Conservation (phyloP, 2,113 vertebrate species). For the Ammodytes marinus region DNA sequence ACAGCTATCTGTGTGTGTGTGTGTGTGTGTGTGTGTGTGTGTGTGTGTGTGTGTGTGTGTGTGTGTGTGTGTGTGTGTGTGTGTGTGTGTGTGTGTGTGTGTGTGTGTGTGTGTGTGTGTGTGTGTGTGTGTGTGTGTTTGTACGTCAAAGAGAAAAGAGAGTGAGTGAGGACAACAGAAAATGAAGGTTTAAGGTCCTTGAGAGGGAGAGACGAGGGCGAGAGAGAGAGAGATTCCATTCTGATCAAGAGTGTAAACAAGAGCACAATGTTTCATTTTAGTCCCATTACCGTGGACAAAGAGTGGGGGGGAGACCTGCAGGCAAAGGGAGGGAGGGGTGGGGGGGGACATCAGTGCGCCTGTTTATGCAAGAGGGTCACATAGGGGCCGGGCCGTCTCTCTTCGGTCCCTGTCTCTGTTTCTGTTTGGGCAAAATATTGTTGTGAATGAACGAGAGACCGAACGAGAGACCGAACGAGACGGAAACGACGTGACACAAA, state of each 20-base stretch:
- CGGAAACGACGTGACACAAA: constrained; percentile 43
- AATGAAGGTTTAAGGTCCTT: constrained; percentile 55
- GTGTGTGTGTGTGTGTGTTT: constrained; percentile 23
- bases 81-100: constrained; percentile 26
- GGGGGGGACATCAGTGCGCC: constrained; percentile 1
- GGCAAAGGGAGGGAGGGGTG: neutral
- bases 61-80: too few species aligned
- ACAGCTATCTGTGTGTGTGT: constrained; percentile 28
- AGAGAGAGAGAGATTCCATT: constrained; percentile 53
- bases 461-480: constrained; percentile 26
- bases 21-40: too few species aligned
- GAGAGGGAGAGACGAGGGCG: constrained; percentile 50
- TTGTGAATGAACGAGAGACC: constrained; percentile 46
- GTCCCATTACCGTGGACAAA: constrained; percentile 66
- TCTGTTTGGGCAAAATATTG: constrained; percentile 27
- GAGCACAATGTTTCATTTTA: constrained; percentile 69
- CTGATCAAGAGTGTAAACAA: constrained; percentile 67
- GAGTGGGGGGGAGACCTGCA: constrained; percentile 46
- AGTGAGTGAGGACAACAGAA: constrained; percentile 35
- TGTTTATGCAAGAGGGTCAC: constrained; percentile 74
- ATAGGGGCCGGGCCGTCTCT: constrained; percentile 48
- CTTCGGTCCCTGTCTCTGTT: constrained; percentile 28
- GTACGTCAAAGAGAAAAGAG: constrained; percentile 19
- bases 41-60: too few species aligned
- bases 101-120: constrained; percentile 18